Conservation (phyloP, 2,113 vertebrate species). For the Sceloporus undulatus region DNA sequence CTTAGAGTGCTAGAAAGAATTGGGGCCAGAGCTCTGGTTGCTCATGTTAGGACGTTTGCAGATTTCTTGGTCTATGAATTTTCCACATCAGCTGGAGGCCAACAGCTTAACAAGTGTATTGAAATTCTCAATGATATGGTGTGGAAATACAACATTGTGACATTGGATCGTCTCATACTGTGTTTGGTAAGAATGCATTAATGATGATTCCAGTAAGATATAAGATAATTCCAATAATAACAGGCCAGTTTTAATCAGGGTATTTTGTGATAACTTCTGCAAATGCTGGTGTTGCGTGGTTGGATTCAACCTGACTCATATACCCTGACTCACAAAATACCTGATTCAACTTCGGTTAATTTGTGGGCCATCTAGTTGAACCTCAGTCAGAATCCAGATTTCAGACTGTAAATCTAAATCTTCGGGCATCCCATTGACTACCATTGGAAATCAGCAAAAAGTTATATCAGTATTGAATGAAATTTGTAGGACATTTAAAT, state of each 20-base stretch:
- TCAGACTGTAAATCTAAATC: background rate
- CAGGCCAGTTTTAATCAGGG: background rate
- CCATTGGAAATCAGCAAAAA: background rate
- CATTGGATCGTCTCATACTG: slow-evolving; percentile 93
- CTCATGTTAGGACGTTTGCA: slow-evolving; percentile 96
- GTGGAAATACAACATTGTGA: slow-evolving; percentile 99
- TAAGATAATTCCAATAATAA: background rate
- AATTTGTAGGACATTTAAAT: background rate
- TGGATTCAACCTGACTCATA: too few species aligned
- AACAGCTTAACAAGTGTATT: slow-evolving; percentile 98
- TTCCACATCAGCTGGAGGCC: slow-evolving; percentile 96
- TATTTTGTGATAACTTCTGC: background rate
- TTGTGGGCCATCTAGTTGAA: background rate
- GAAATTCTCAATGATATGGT: slow-evolving; percentile 99
- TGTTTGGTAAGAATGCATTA: slow-evolving; percentile 88
- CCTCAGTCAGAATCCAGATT: background rate
- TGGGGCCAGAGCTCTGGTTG: slow-evolving; percentile 94
- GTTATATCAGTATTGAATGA: background rate
- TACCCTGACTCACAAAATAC: background rate
- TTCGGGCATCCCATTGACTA: background rate
- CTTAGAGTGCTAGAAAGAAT: slow-evolving; percentile 94
- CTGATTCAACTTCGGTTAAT: background rate
- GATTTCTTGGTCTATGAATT: slow-evolving; percentile 99
- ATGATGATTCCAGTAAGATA: too few species aligned
- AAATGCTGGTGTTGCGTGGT: background rate